Conservation (phyloP, 1,140 invertebrate species). For the Oedothorax gibbosus region DNA sequence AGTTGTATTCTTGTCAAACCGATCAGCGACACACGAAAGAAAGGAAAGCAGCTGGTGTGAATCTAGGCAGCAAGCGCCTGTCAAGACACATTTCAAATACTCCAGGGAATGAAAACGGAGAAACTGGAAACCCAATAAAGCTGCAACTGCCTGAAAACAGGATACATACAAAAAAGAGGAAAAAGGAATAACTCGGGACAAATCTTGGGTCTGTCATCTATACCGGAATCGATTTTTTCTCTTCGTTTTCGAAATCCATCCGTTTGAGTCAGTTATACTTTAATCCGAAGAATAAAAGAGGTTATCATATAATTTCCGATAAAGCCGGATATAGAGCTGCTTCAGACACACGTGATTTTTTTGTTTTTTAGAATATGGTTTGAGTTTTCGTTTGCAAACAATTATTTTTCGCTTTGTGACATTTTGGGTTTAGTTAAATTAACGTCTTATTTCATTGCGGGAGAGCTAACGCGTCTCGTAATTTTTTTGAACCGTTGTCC, state of each 20-base stretch:
- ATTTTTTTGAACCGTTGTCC: no score
- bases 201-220: slow-evolving; percentile 46
- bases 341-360: no score
- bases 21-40: background rate
- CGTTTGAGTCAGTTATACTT: background rate
- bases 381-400: no score
- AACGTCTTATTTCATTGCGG: no score
- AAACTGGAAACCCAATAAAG: slow-evolving; percentile 48
- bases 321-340: background rate
- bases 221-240: slow-evolving; percentile 41
- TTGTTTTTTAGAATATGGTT: no score
- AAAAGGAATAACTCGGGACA: slow-evolving; percentile 27
- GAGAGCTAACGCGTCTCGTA: no score
- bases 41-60: slow-evolving; percentile 33
- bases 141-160: slow-evolving; percentile 39
- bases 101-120: slow-evolving; percentile 18
- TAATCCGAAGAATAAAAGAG: background rate
- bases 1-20: no score
- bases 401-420: no score
- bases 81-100: slow-evolving; percentile 55
- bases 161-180: background rate
- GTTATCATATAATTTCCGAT: background rate
- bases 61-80: slow-evolving; percentile 30
- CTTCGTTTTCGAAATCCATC: slow-evolving; percentile 21
- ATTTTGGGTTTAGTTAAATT: no score